Evolutionary conservation across 2,113 vertebrate species (phyloP), one percentile per base, ranked within the genome.

Genomic region (Dasyornis broadbenti): DNA sequence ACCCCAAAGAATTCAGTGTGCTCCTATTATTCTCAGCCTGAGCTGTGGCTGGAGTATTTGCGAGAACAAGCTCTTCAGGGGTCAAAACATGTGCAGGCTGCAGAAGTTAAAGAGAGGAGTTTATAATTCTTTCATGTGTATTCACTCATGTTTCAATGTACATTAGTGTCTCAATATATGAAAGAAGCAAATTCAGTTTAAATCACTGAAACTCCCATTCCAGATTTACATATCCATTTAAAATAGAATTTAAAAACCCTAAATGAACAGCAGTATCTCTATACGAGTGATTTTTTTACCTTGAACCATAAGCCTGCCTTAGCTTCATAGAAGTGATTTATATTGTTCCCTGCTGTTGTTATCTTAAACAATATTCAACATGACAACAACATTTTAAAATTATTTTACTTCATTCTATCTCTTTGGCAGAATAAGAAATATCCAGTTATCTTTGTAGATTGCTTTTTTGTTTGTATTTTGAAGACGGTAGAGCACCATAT

Each of bases 281-380:
- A 50, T 1, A 12, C 17, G 66, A 75, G 4, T 71, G 73, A 75
- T 75, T 44, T 77, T 68, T 96, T 95, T 90, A 65, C 22, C n/a
- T 68, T 82, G 81, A 95, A 93, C 50, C 54, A 88, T 86, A 89
- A 82, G 31, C 35, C 66, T 72, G 26, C 57, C 82, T 91, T 93
- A 88, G 24, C 57, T 93, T 30, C 30, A 76, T 17, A 61, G 39
- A n/a, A 65, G 39, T 85, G 73, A 96, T 95, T 95, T 95, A 82
- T 68, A 42, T 70, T 59, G n/a, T 96, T 92, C 47, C 49, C 52
- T 95, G 44, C 12, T 66, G n/a, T 83, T 86, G 69, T 96, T 95
- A 86, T 94, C 75, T 63, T 96, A 94, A 97, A 96, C 85, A 94
- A 92, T 72, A 94, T 88, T 93, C 57, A 95, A 88, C 18, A 86